A percentile compares a stretch with the other conserved stretches of the same genome.
phyloP scores from a whole-genome alignment of 2,888 invertebrate species.

The Pristionchus fissidentatus region DNA sequence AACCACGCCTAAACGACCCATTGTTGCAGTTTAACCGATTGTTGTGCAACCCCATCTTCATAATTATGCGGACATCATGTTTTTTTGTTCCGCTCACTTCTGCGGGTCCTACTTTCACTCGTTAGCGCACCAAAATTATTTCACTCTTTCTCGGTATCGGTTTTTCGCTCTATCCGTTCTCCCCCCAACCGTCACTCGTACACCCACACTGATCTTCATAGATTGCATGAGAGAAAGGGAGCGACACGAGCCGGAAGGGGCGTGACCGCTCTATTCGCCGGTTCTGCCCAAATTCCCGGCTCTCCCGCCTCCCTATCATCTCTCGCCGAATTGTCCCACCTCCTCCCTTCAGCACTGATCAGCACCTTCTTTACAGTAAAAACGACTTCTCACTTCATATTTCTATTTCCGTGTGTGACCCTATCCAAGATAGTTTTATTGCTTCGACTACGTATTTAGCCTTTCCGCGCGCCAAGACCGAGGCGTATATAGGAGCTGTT shows the following conservation, averaged over 20 bases:
- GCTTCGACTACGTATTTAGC: slow-evolving; percentile 32
- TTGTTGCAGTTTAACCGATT: not conserved
- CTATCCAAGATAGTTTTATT: not conserved
- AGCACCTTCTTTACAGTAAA: slow-evolving; percentile 38
- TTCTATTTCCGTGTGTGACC: slow-evolving; percentile 41
- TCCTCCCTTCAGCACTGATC: slow-evolving; percentile 15
- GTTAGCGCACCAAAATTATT: too few relatives aligned
- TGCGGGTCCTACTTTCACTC: slow-evolving; percentile 19
- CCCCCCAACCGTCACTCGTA: not conserved
- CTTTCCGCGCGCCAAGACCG: not conserved
- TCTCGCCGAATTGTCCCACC: not conserved
- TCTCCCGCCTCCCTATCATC: not conserved
- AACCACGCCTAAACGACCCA: too few relatives aligned
- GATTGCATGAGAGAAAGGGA: not conserved
- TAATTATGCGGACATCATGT: not conserved
- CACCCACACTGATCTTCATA: slow-evolving; percentile 29
- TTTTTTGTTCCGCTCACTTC: slow-evolving; percentile 31
- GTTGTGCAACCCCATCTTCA: not conserved
- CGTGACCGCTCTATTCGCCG: slow-evolving; percentile 6
- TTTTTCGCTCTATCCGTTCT: not conserved
- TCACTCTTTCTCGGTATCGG: slow-evolving; percentile 18
- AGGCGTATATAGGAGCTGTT: too few relatives aligned
- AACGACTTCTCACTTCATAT: slow-evolving; percentile 20
- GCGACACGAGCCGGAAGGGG: slow-evolving; percentile 3
- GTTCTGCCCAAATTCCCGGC: not conserved